phyloP scores from a whole-genome alignment of 2,888 invertebrate genomes.

The Calameuta idolon region DNA sequence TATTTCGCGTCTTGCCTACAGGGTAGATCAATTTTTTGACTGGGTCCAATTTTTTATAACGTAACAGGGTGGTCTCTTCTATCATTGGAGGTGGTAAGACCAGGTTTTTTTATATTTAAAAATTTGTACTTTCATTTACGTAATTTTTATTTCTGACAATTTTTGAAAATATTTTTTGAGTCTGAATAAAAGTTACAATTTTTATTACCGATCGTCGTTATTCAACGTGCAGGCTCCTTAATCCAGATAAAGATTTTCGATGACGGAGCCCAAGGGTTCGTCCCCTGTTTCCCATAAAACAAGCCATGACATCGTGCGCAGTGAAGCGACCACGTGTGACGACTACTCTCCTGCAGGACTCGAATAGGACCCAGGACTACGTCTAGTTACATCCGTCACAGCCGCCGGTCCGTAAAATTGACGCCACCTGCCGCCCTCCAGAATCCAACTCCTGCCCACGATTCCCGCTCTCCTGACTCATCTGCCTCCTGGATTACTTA shows the following conservation, averaged over 20 bases:
- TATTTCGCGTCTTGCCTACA: not conserved
- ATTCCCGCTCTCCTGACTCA: constrained; percentile 32
- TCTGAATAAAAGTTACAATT: no score
- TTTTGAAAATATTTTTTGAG: no score
- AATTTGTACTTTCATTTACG: no score
- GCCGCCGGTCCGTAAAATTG: constrained; percentile 66
- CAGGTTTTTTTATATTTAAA: not conserved
- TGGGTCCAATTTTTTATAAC: not conserved
- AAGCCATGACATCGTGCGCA: constrained; percentile 63
- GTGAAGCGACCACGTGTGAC: constrained; percentile 56
- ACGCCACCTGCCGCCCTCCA: constrained; percentile 66
- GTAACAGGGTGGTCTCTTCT: not conserved
- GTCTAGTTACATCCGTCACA: constrained; percentile 65
- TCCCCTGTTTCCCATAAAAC: constrained; percentile 59
- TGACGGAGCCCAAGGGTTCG: constrained; percentile 19
- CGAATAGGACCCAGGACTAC: constrained; percentile 7
- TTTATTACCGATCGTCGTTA: not conserved
- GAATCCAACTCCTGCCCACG: constrained; percentile 33
- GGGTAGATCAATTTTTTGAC: not conserved
- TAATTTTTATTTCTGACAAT: not conserved
- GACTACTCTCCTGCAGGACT: constrained; percentile 25
- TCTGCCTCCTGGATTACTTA: constrained; percentile 47
- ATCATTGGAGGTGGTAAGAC: not conserved
- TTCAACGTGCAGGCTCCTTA: not conserved
- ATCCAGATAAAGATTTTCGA: constrained; percentile 31